phyloP scores from a whole-genome alignment of 2,797 vertebrate genomes.

The Linurgus olivaceus region DNA sequence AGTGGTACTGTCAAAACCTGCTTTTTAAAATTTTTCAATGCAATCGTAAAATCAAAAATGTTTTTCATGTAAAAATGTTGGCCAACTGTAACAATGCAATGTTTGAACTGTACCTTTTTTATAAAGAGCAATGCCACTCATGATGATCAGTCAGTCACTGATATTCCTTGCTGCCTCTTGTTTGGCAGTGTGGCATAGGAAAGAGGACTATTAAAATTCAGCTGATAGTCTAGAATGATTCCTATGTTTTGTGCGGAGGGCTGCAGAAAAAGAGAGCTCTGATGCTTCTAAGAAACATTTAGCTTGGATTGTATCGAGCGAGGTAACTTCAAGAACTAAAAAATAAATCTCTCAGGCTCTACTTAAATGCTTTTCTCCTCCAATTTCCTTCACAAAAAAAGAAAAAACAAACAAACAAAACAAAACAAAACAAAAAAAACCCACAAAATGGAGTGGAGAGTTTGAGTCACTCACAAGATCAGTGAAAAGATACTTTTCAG shows the following conservation, averaged over 20 bases:
- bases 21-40: background rate
- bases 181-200: background rate
- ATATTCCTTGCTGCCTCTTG: background rate
- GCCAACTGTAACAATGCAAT: background rate
- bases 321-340: background rate
- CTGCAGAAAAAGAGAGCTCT: background rate
- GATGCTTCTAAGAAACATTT: background rate
- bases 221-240: background rate
- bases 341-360: background rate
- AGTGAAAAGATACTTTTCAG: conserved; percentile 34
- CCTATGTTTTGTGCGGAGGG: background rate
- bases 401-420: background rate
- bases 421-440: background rate
- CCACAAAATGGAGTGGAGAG: background rate
- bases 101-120: background rate
- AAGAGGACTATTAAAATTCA: background rate
- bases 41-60: background rate
- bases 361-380: background rate
- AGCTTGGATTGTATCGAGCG: background rate
- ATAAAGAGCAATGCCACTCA: background rate
- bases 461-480: background rate
- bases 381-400: background rate
- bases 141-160: background rate
- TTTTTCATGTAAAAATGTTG: background rate
- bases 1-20: background rate